phyloP scores from a whole-genome alignment of 2,113 vertebrate species.

The Bubo scandiacus region DNA sequence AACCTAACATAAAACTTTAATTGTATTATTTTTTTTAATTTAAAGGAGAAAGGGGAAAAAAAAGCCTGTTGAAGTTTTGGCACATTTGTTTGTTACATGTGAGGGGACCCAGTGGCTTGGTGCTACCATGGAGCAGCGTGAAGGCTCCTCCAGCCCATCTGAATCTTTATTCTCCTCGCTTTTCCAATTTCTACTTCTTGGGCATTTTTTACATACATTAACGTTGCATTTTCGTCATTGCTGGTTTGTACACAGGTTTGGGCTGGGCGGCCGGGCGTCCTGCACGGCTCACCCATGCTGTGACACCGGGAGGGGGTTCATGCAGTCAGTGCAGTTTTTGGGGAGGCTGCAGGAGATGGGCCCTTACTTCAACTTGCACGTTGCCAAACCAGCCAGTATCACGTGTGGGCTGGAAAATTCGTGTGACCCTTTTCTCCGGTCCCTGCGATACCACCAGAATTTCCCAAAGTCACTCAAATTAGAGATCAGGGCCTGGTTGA shows the following conservation, averaged over 20 bases:
- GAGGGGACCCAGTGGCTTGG: rapidly evolving
- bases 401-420: rapidly evolving
- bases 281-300: background rate
- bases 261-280: background rate
- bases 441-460: rapidly evolving
- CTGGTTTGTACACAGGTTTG: background rate
- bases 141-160: background rate
- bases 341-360: too few species aligned
- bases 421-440: background rate
- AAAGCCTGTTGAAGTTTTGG: background rate
- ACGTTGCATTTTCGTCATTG: rapidly evolving
- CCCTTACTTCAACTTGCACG: background rate
- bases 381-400: background rate
- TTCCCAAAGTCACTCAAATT: background rate
- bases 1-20: background rate
- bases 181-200: background rate
- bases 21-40: background rate
- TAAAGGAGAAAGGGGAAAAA: background rate
- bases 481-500: too few species aligned
- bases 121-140: rapidly evolving
- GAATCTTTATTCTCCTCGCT: background rate
- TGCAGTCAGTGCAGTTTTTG: rapidly evolving
- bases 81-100: rapidly evolving
- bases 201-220: background rate
- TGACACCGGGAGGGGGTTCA: background rate